Evolutionary conservation across 2,797 vertebrate genomes (phyloP).

Genomic region (Huso huso): DNA sequence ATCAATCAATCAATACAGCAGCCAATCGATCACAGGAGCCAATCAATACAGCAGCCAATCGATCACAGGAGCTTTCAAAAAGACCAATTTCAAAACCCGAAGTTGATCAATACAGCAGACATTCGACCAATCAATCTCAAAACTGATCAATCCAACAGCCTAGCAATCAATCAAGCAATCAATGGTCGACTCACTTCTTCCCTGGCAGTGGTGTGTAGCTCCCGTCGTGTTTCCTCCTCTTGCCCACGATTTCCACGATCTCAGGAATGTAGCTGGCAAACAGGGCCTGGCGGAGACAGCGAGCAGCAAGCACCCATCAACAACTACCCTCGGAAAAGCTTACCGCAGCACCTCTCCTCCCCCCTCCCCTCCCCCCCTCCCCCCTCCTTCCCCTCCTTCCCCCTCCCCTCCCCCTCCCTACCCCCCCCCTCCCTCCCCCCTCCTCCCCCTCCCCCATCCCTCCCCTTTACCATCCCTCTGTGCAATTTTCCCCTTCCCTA

Average conservation of each 20-base stretch:
- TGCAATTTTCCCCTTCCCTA: too few species aligned
- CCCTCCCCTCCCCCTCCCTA: too few species aligned
- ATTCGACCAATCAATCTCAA: too few species aligned
- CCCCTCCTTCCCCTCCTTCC: too few species aligned
- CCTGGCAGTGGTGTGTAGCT: slow-evolving; percentile 37
- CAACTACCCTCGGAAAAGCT: not conserved
- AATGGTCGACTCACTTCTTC: slow-evolving; percentile 40
- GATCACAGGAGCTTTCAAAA: too few species aligned
- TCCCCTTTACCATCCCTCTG: too few species aligned
- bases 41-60: too few species aligned
- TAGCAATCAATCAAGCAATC: not conserved
- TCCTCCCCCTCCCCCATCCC: too few species aligned
- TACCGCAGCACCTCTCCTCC: not conserved
- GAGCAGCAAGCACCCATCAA: not conserved
- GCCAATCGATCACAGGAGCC: not conserved
- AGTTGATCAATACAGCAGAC: too few species aligned
- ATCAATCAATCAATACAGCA: not conserved
- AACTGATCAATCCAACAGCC: not conserved
- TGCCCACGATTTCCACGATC: slow-evolving; percentile 43
- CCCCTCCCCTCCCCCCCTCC: too few species aligned
- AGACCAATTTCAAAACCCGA: too few species aligned
- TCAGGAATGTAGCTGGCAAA: slow-evolving; percentile 51
- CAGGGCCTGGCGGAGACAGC: slow-evolving; percentile 31
- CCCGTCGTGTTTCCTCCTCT: slow-evolving; percentile 32
- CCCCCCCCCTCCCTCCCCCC: too few species aligned